phyloP scores from a whole-genome alignment of 2,797 vertebrate species.

The Gymnopithys bicolor region DNA sequence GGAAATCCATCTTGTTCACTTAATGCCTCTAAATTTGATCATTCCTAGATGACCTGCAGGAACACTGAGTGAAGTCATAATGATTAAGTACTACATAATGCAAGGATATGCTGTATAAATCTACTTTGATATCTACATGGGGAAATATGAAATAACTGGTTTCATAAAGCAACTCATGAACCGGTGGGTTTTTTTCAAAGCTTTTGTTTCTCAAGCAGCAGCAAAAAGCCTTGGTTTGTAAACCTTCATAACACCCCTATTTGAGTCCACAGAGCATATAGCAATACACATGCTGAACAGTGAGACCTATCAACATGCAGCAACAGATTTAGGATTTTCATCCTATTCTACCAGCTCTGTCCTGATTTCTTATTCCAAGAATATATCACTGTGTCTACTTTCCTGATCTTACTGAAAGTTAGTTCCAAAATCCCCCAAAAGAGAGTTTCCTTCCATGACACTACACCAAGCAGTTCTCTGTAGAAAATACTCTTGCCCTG shows the following conservation, averaged over 20 bases:
- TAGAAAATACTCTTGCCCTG: not conserved
- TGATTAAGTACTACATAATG: not conserved
- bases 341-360: not conserved
- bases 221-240: not conserved
- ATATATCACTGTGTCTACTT: not conserved
- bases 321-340: not conserved
- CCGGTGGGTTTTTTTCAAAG: not conserved
- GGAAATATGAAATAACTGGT: not conserved
- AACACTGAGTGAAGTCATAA: not conserved
- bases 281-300: not conserved
- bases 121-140: not conserved
- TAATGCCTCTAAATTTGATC: not conserved
- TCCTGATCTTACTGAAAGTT: not conserved
- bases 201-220: not conserved
- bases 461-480: not conserved
- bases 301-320: not conserved
- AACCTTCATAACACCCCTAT: not conserved
- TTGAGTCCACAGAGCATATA: not conserved
- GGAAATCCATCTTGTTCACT: not conserved
- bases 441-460: not conserved
- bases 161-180: not conserved
- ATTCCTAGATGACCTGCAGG: not conserved
- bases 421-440: not conserved
- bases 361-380: not conserved
- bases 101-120: not conserved